Conservation (phyloP, 2,113 vertebrate genomes). For the Pangasianodon hypophthalmus region DNA sequence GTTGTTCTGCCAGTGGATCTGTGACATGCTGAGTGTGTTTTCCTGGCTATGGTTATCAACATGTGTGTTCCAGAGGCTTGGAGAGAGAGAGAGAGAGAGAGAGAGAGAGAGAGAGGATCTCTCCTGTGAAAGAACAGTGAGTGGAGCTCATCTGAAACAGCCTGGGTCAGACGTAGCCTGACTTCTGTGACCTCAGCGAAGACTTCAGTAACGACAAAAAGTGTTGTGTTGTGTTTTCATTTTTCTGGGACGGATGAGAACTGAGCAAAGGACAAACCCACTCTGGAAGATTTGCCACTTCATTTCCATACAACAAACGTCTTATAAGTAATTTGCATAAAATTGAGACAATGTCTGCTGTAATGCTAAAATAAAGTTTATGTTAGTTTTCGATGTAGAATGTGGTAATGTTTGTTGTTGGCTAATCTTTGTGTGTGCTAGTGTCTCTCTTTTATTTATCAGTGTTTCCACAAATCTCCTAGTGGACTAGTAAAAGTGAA, state of each 20-base stretch:
- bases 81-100: neutral
- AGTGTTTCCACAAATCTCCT: too few relatives aligned
- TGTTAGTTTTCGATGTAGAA: neutral
- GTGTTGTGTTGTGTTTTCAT: neutral
- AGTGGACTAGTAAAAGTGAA: too few relatives aligned
- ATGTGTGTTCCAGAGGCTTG: conserved; percentile 44
- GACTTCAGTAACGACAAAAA: too few relatives aligned
- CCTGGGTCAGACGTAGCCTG: neutral
- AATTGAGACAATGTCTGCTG: neutral
- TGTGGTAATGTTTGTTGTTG: neutral
- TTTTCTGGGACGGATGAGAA: neutral
- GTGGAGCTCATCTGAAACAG: neutral
- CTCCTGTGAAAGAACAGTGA: neutral
- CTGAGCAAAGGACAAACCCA: neutral
- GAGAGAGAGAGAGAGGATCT: neutral
- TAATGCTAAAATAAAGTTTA: neutral
- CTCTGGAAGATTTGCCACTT: neutral
- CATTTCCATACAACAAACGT: neutral
- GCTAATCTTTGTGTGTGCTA: neutral
- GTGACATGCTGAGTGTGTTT: conserved; percentile 41
- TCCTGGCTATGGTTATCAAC: conserved; percentile 37
- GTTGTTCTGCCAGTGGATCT: conserved; percentile 36
- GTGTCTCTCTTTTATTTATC: neutral
- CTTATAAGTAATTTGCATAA: neutral
- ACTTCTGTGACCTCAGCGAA: neutral